A percentile compares a stretch with the other conserved stretches of the same genome.
Evolutionary conservation across 2,888 invertebrate genomes (phyloP).

Genomic region (Calliopum simillimum): DNA sequence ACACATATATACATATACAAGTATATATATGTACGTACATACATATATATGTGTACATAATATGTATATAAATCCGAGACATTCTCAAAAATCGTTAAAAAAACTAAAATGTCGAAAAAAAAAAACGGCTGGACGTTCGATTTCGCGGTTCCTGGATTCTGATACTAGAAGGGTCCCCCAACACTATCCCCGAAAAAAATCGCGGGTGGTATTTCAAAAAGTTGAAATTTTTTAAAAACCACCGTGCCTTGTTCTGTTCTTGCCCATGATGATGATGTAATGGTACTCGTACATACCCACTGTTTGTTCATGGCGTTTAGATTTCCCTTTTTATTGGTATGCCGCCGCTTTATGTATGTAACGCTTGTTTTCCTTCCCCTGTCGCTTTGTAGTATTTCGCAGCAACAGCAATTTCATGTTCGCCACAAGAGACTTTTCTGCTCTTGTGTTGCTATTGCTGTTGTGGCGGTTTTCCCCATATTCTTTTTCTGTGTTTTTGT

Average conservation of each 20-base stretch:
- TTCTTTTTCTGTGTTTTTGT: slow-evolving; percentile 7
- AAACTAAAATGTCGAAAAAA: too few species aligned
- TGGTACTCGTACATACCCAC: slow-evolving; percentile 6
- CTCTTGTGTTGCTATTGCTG: slow-evolving; percentile 39
- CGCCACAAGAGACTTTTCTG: slow-evolving; percentile 27
- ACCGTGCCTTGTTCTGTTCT: not conserved
- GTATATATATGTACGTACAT: not conserved
- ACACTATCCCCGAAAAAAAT: too few species aligned
- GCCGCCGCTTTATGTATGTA: not conserved
- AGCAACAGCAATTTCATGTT: not conserved
- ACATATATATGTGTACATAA: not conserved
- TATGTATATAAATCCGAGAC: too few species aligned
- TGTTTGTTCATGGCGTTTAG: slow-evolving; percentile 26
- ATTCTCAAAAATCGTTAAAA: too few species aligned
- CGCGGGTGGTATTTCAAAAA: too few species aligned
- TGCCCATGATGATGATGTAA: not conserved
- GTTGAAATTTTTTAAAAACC: not conserved
- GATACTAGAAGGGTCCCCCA: too few species aligned
- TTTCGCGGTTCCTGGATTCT: too few species aligned
- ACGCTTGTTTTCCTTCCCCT: slow-evolving; percentile 6
- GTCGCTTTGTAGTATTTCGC: not conserved
- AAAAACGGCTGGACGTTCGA: too few species aligned
- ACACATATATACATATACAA: not conserved
- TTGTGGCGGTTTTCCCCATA: not conserved
- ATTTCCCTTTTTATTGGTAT: slow-evolving; percentile 28